Evolutionary conservation across 2,888 invertebrate species (phyloP), one percentile per base, ranked within the genome.

Genomic region (Ophioninae sp.): DNA sequence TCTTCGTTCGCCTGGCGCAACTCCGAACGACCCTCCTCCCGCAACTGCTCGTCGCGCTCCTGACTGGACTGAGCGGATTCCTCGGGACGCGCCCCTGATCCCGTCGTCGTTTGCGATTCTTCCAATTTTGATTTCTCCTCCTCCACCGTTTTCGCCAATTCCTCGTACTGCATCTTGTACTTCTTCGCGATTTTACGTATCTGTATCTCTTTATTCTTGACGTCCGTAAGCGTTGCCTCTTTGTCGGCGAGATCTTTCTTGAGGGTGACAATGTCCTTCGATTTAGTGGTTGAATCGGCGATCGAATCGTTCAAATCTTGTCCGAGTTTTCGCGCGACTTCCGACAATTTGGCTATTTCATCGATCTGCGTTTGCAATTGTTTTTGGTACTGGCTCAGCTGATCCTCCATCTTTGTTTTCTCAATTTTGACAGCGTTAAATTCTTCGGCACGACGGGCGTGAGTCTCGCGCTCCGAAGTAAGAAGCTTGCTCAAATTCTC

Each of bases 111-210:
- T 67, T 92, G 94, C 3, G 93, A 93, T 86, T 95, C 94, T 87
- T 94, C 95, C 76, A 92, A 93, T 86, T 94, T 94, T 85, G 94
- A 94, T 88, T 95, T 95, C 68, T 95, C 95, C 87, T 95, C 95
- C 86, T 96, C 95, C 23, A 95, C 93, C 20, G 95, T 94, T 91
- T 96, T 96, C 0, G 94, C 94, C 23, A 97, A 93, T 87, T 97
- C 97, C 90, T 97, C 96, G 91, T 95, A 97, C 87, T 96, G 97
- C 10, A 95, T 96, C 93, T 98, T 98, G 92, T 98, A 99, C 90
- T 98, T 98, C 89, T 98, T 97, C 7, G 98, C 99, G 87, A 99
- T 97, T 92, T 97, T 98, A 87, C 97, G 95, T 59, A 97, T 96
- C 91, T 96, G 96, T 86, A 95, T 93, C 91, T 96, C 96, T 87